Conservation (phyloP, 2,888 invertebrate species). For the Euclidia mi region DNA sequence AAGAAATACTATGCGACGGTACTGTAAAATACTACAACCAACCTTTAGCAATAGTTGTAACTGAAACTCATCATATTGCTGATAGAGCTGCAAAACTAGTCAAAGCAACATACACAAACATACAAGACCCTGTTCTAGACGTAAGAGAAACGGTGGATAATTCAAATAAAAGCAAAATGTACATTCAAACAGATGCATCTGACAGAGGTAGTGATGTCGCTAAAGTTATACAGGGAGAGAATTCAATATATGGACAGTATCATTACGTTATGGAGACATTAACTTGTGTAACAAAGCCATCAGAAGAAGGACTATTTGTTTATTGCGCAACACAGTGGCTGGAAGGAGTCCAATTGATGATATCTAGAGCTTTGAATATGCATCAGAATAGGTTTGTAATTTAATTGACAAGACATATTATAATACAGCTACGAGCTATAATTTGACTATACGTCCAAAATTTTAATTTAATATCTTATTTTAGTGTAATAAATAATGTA, state of each 20-base stretch:
- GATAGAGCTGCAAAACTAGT: conserved; percentile 89
- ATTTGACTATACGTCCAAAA: too few relatives aligned
- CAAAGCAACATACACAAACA: conserved; percentile 84
- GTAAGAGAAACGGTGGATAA: conserved; percentile 61
- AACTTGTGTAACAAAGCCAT: conserved; percentile 90
- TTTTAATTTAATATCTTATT: too few relatives aligned
- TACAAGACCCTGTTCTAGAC: conserved; percentile 68
- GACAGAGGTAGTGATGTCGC: conserved; percentile 73
- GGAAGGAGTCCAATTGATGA: conserved; percentile 87
- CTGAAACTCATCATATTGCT: conserved; percentile 86
- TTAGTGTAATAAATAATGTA: too few relatives aligned
- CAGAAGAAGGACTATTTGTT: conserved; percentile 92
- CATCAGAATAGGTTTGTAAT: conserved; percentile 89
- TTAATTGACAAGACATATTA: too few relatives aligned
- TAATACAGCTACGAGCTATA: too few relatives aligned
- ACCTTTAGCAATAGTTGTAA: conserved; percentile 86
- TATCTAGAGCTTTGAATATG: conserved; percentile 88
- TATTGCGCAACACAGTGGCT: conserved; percentile 91
- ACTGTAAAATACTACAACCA: conserved; percentile 69
- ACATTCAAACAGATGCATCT: conserved; percentile 50
- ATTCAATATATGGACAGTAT: conserved; percentile 90
- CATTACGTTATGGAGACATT: conserved; percentile 94
- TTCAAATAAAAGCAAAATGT: conserved; percentile 51
- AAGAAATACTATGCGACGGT: conserved; percentile 79
- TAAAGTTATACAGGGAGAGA: conserved; percentile 84